Evolutionary conservation across 2,888 invertebrate genomes (phyloP).

Genomic region (Aleiodes testaceus): DNA sequence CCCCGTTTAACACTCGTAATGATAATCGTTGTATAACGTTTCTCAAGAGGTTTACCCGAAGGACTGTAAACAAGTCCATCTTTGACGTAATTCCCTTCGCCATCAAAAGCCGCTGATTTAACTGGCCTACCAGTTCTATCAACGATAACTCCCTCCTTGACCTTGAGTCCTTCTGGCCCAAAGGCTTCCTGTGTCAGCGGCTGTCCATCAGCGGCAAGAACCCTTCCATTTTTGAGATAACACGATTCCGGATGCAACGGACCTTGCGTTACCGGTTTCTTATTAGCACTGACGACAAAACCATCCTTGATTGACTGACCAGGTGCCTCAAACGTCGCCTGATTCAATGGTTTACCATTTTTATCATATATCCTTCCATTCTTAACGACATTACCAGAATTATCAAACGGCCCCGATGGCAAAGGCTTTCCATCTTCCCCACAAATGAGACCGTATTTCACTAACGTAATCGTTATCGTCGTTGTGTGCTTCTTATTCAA

Average conservation of each 20-base stretch:
- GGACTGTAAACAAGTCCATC: constrained; percentile 63
- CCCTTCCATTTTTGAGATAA: constrained; percentile 64
- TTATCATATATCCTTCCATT: constrained; percentile 65
- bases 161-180: constrained; percentile 66
- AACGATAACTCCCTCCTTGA: constrained; percentile 63
- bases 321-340: constrained; percentile 57
- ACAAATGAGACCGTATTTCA: constrained; percentile 66
- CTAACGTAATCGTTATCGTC: constrained; percentile 59
- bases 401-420: constrained; percentile 62
- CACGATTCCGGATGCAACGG: constrained; percentile 60
- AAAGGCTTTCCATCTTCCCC: constrained; percentile 66
- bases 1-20: constrained; percentile 63
- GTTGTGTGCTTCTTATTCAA: constrained; percentile 60
- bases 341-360: constrained; percentile 61
- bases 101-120: constrained; percentile 63
- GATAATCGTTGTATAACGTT: constrained; percentile 63
- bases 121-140: constrained; percentile 64
- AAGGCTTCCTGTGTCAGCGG: constrained; percentile 67
- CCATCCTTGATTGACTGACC: constrained; percentile 66
- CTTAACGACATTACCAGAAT: constrained; percentile 62
- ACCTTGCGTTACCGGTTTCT: constrained; percentile 63
- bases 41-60: constrained; percentile 66
- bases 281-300: constrained; percentile 59
- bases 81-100: constrained; percentile 66
- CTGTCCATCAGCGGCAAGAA: constrained; percentile 62